Evolutionary conservation across 30 jellyfish, hydroid and myxozoan species (phyloP).

Genomic region (Aurelia aurita): DNA sequence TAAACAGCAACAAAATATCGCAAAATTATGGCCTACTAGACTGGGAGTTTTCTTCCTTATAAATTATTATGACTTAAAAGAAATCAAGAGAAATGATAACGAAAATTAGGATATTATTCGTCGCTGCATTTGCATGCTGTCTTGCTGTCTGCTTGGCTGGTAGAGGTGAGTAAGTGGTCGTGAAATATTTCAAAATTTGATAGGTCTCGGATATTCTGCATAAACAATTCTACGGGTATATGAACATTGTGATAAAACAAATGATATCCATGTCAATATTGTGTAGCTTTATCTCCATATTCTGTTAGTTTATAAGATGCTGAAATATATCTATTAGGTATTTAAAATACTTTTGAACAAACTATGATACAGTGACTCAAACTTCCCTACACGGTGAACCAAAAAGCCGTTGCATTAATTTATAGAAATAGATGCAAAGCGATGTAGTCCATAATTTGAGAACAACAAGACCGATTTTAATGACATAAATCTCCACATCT

Average conservation of each 20-base stretch:
- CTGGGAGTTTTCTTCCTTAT: neutral
- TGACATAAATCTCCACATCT: too few relatives aligned
- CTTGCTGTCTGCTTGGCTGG: neutral
- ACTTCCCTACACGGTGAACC: too few relatives aligned
- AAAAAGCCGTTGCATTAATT: too few relatives aligned
- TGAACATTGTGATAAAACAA: constrained; percentile 1
- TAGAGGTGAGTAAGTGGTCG: constrained; percentile 7
- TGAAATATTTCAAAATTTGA: neutral
- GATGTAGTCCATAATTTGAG: too few relatives aligned
- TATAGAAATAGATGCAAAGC: too few relatives aligned
- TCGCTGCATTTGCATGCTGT: neutral
- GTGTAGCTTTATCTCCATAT: too few relatives aligned
- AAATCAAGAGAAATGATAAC: neutral
- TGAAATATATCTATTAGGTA: too few relatives aligned
- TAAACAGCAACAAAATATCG: neutral
- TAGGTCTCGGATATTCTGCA: constrained; percentile 13
- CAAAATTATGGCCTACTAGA: constrained; percentile 13
- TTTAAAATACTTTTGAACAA: too few relatives aligned
- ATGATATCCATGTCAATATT: too few relatives aligned
- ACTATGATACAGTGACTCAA: too few relatives aligned
- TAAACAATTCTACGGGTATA: neutral
- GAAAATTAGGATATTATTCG: neutral
- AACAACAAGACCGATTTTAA: too few relatives aligned
- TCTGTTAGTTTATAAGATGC: too few relatives aligned
- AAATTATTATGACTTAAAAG: constrained; percentile 8